Evolutionary conservation across 2,888 invertebrate species (phyloP).

Genomic region (Pediacus dermestoides): DNA sequence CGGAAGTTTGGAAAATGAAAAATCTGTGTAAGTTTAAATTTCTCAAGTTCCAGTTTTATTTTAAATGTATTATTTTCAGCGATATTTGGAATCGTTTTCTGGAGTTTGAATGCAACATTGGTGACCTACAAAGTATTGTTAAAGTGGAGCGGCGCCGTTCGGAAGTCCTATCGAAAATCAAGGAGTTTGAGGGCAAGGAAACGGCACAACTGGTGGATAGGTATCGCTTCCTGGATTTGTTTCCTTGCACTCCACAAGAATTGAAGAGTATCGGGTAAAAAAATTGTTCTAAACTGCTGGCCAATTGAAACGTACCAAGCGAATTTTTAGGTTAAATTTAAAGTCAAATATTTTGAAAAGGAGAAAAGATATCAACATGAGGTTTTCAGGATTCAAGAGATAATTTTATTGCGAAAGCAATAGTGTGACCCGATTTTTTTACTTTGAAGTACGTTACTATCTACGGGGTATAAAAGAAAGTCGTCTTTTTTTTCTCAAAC

Average conservation of each 20-base stretch:
- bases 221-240: conserved; percentile 92
- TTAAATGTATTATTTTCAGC: conserved; percentile 46
- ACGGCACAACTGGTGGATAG: conserved; percentile 95
- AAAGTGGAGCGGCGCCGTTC: conserved; percentile 95
- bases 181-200: conserved; percentile 95
- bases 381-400: too few relatives aligned
- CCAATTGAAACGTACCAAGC: too few relatives aligned
- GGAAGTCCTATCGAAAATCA: conserved; percentile 87
- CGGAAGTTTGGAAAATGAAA: conserved; percentile 84
- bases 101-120: conserved; percentile 98
- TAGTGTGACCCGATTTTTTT: too few relatives aligned
- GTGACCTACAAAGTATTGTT: conserved; percentile 93
- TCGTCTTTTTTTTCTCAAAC: too few relatives aligned
- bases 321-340: too few relatives aligned
- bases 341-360: too few relatives aligned
- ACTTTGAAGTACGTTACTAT: too few relatives aligned
- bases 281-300: neutral
- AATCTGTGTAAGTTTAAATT: conserved; percentile 68
- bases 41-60: conserved; percentile 5
- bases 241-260: conserved; percentile 88
- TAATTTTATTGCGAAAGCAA: too few relatives aligned
- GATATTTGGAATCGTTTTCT: conserved; percentile 99
- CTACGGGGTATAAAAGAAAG: too few relatives aligned
- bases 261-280: conserved; percentile 80
- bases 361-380: too few relatives aligned